These are phyloP conservation scores for Perca fluviatilis DNA, from an alignment of 2,113 vertebrate species.

Conservation along the genomic window DNA sequence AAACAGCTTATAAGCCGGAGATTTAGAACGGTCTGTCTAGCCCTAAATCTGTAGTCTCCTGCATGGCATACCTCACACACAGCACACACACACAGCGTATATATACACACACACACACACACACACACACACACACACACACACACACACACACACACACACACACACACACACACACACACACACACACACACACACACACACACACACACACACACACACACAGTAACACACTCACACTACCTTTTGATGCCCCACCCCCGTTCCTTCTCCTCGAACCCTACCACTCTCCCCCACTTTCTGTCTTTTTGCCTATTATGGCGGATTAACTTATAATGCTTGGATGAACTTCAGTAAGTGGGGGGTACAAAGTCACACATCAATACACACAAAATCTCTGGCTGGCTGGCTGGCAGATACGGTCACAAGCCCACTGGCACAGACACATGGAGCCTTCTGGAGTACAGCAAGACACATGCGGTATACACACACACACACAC, in stretches of 20 bases:
- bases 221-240: constrained; percentile 39
- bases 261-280: constrained; percentile 33
- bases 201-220: constrained; percentile 26
- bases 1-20: constrained; percentile 62
- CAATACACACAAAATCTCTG: constrained; percentile 71
- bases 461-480: constrained; percentile 48
- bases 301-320: constrained; percentile 83
- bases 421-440: constrained; percentile 79
- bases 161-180: no score
- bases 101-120: no score
- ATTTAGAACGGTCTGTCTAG: constrained; percentile 67
- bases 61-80: constrained; percentile 67
- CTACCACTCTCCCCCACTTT: constrained; percentile 45
- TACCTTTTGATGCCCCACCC: constrained; percentile 53
- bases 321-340: constrained; percentile 86
- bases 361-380: constrained; percentile 81
- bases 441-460: constrained; percentile 72
- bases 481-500: constrained; percentile 25
- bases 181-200: no score
- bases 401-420: constrained; percentile 71
- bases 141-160: no score
- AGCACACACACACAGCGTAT: neutral
- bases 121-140: no score
- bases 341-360: constrained; percentile 82
- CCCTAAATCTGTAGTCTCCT: constrained; percentile 67